Conservation (phyloP, 1,140 invertebrate genomes). For the Drosophila watanabei region DNA sequence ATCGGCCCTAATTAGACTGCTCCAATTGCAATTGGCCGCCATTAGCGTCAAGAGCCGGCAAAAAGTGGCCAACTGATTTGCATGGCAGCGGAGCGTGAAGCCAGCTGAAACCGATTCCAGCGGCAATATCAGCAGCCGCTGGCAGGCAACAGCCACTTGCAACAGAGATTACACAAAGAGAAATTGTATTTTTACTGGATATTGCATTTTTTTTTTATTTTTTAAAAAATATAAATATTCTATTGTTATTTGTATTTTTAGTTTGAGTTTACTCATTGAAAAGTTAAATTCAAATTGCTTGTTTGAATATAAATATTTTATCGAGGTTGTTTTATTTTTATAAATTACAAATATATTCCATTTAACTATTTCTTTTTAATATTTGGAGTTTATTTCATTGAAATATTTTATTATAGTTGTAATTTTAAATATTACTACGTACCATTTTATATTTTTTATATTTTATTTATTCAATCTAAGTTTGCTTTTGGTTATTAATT, state of each 20-base stretch:
- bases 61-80: slow-evolving; percentile 76
- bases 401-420: too few relatives aligned
- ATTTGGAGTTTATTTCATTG: background rate
- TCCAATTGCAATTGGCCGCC: slow-evolving; percentile 77
- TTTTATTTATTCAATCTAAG: background rate
- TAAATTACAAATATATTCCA: background rate
- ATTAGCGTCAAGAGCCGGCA: slow-evolving; percentile 74
- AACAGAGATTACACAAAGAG: slow-evolving; percentile 14
- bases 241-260: background rate
- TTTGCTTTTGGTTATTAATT: background rate
- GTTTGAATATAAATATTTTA: background rate
- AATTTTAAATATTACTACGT: too few relatives aligned
- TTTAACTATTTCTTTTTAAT: background rate
- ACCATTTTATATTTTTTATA: too few relatives aligned
- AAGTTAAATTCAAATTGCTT: too few relatives aligned
- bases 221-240: background rate
- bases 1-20: slow-evolving; percentile 63
- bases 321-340: background rate
- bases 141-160: slow-evolving; percentile 20
- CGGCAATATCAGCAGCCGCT: slow-evolving; percentile 33
- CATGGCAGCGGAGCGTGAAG: slow-evolving; percentile 75
- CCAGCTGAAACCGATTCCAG: slow-evolving; percentile 57
- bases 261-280: background rate
- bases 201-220: too few relatives aligned
- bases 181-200: background rate